Percentiles rank a stretch among this genome's conserved stretches.
Evolutionary conservation across 1,140 invertebrate genomes (phyloP).

Genomic region (Samia ricini): DNA sequence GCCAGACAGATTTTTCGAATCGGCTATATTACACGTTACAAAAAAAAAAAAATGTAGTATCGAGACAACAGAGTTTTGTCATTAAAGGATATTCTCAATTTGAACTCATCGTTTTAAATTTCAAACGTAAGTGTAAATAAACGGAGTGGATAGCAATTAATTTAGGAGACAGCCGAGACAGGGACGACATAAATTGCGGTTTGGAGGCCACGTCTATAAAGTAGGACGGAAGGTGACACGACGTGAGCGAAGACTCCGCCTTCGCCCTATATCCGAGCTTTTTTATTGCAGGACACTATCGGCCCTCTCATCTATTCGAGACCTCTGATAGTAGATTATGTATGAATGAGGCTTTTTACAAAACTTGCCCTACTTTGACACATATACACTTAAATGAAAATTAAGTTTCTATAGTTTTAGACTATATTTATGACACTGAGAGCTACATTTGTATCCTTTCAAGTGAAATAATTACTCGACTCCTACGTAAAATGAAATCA

Average conservation of each 20-base stretch:
- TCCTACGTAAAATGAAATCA: too few species aligned
- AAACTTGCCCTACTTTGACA: slow-evolving; percentile 52
- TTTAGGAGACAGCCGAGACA: slow-evolving; percentile 25
- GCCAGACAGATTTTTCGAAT: too few species aligned
- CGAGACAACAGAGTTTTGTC: not conserved
- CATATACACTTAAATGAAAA: not conserved
- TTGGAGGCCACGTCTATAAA: slow-evolving; percentile 57
- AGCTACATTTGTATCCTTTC: too few species aligned
- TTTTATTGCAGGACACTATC: slow-evolving; percentile 72
- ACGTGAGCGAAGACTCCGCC: slow-evolving; percentile 40
- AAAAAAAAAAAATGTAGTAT: not conserved
- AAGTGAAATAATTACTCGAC: too few species aligned
- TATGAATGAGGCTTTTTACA: slow-evolving; percentile 40
- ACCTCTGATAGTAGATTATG: slow-evolving; percentile 63
- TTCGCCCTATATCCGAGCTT: slow-evolving; percentile 60
- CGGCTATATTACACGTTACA: too few species aligned
- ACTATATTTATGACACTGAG: too few species aligned
- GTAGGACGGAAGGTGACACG: slow-evolving; percentile 57
- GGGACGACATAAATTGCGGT: slow-evolving; percentile 43
- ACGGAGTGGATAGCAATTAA: slow-evolving; percentile 32
- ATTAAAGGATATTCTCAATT: not conserved
- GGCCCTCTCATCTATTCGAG: slow-evolving; percentile 61
- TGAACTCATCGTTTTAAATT: not conserved
- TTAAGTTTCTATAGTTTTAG: not conserved
- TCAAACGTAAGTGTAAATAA: not conserved